phyloP scores from a whole-genome alignment of 2,888 invertebrate genomes.

The Chrysolina haemoptera region DNA sequence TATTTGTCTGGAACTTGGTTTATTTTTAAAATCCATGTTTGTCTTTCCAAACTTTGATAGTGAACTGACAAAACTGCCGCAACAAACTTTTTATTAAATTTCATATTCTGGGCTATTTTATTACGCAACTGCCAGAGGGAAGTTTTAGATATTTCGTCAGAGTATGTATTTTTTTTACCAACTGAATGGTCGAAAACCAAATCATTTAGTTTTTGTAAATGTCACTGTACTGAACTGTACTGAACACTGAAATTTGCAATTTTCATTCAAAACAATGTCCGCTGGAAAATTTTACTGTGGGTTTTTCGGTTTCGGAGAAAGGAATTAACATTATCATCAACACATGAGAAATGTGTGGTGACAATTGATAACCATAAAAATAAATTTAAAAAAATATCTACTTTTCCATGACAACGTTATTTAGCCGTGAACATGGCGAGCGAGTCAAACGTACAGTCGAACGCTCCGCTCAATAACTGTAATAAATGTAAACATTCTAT shows the following conservation, averaged over 20 bases:
- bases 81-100: constrained; percentile 18
- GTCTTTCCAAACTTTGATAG: constrained; percentile 10
- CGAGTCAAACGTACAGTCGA: too few relatives aligned
- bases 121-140: background rate
- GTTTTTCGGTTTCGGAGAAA: too few relatives aligned
- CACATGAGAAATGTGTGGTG: too few relatives aligned
- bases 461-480: too few relatives aligned
- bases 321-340: too few relatives aligned
- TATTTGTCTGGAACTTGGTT: constrained; percentile 16
- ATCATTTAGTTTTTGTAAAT: background rate
- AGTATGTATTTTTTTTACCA: background rate
- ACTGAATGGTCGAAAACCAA: background rate
- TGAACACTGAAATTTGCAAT: too few relatives aligned
- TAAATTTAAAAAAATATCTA: too few relatives aligned
- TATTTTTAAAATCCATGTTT: background rate
- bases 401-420: too few relatives aligned
- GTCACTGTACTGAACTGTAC: too few relatives aligned
- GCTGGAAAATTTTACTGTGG: background rate
- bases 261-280: background rate
- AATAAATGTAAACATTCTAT: too few relatives aligned
- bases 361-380: too few relatives aligned
- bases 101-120: constrained; percentile 7
- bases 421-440: too few relatives aligned
- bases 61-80: background rate
- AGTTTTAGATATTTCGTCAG: background rate